Evolutionary conservation across 1,140 invertebrate species (phyloP), one percentile per base, ranked within the genome.

Genomic region (Drosophila trapezifrons): DNA sequence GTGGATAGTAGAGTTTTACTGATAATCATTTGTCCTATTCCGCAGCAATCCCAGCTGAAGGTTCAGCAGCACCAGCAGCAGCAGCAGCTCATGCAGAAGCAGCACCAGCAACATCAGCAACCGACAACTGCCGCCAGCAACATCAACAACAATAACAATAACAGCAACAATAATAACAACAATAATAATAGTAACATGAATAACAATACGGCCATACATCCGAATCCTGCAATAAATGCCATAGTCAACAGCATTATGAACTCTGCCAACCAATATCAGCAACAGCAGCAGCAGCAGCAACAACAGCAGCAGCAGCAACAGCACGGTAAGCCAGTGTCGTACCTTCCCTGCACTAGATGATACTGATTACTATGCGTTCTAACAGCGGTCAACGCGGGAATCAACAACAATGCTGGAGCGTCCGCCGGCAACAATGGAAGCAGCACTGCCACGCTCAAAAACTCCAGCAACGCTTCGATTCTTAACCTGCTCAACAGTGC

Each of bases 241-340:
- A 94, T 96, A 71, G 95, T 95, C 45, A 96, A 94, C 66, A 96
- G 95, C 86, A 94, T 96, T 12, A 96, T 96, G 95, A 96, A 96
- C 91, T 96, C 95, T 35, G 95, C 95, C 38, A 95, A 96, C 91
- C 95, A 96, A 83, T 96, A 95, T 87, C 95, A 95, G 87, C 94
- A 95, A 87, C 95, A 95, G 92, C 90, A 91, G 10, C 90, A 91
- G 15, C 81, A 84, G 3, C 80, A 83, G 4, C 95, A 96, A 79
- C 96, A 95, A 78, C 94, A 95, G 80, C 94, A 95, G 90, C 95
- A 95, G 92, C 78, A 87, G 12, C 95, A 96, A 91, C 80, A 74
- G 35, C 86, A 87, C 40, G 32, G 90, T 84, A 64, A 71, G 80
- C 32, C 22, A 12, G 20, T 6, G 13, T 20, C 17, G 1, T 13